Base-by-base conservation (phyloP, 2,888 invertebrate species). In the Argyresthia goedartella region DNA sequence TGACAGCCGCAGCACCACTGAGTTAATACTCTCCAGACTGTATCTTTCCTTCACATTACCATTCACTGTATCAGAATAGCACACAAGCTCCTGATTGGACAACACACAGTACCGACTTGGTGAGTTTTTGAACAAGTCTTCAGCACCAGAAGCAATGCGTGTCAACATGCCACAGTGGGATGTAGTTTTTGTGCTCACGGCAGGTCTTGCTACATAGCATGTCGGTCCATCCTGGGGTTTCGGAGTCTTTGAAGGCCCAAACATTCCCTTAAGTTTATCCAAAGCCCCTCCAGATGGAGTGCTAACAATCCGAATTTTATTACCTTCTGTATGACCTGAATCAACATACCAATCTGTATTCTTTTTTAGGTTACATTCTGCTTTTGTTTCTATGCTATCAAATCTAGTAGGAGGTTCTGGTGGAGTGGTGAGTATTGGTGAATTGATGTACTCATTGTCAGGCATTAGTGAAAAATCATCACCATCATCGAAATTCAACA, bases 71-170 rank as follows among this genome's bases (percentile, higher is more conserved):
- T 95, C 95, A 6, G 90, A 81, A 63, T 91, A 93, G 65, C 94
- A 93, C 58, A 90, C 88, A 34, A 95, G 80, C 65, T 91, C 91
- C 46, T 92, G 90, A 58, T 93, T 92, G 4, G 91, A 89, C 25
- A 95, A 71, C 43, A 92, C 89, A 66, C 92, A 93, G 76, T 91
- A 91, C 44, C 93, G 87, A n/a, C 88, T 88, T 56, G 92, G 92
- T 65, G 93, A 90, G 68, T 95, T 94, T 57, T 93, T 93, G 51
- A 94, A 90, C 53, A 92, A 80, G 58, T 92, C 92, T 60, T 92
- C 92, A 8, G 85, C 88, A n/a, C 89, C 88, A 9, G 67, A 82
- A 4, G 87, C 84, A 42, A 89, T 81, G 62, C 88, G 87, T 54
- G 89, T 90, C 55, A 93, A 70, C 60, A 88, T 82, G 0, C 92